Base-by-base conservation (phyloP, 2,113 vertebrate genomes). In the Alces alces region DNA sequence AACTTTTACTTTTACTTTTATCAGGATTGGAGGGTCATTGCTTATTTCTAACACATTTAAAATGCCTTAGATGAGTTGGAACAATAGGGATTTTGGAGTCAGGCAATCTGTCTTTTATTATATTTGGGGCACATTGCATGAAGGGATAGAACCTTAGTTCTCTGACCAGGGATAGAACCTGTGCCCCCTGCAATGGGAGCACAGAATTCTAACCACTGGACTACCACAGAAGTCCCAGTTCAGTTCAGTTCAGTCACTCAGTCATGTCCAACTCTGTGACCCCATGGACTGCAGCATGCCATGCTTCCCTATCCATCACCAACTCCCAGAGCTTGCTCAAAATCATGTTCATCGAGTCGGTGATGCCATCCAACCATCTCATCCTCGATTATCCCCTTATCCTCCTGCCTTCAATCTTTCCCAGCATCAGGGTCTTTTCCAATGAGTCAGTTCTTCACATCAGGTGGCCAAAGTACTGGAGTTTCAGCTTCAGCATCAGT, bases 231-330 rank as follows among this genome's bases (percentile, higher is more conserved):
- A 12, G 45, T 33, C 45, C 9, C 78, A 11, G 45, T 47, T 58
- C 5, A 39, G n/a, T 23, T 70, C 66, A 70, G n/a, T 1, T 39
- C n/a, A 76, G 36, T 7, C 36, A 43, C 27, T 76, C 39, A 14
- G 70, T 76, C 12, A 2, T 27, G 36, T 76, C 23, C 70, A 76
- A 7, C 36, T 76, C 23, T 14, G 66, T 3, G 23, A 76, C 70
- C 36, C 23, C 12, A 43, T 0, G 2, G 70, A 76, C 70, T 76
- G 39, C 0, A 43, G 39, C 36, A 39, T 0, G 1, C 23, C 70
- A 76, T 36, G 70, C 12, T 43, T 27, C 36, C 39, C 36, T 43
- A 12, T 76, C 66, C n/a, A 13, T 70, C 66, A 39, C 66, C 10
- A 23, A 70, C 66, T 70, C 19, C 54, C 66, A 70, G n/a, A 70